Base-by-base conservation (phyloP, 2,797 vertebrate species). In the Melanotaenia pygmaea region DNA sequence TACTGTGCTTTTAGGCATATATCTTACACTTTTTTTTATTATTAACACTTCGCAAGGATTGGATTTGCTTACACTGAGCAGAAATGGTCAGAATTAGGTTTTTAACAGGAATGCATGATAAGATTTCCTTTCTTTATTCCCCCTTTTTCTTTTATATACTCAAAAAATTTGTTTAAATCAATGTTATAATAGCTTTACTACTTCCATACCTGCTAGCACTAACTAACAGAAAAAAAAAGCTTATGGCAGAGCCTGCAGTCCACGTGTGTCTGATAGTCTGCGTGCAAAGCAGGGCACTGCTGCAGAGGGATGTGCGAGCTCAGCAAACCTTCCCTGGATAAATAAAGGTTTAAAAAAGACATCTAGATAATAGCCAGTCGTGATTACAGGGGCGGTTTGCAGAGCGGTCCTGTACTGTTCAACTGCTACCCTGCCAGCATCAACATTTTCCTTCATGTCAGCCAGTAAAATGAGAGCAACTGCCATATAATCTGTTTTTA, bases 401-500 rank as follows among this genome's bases (percentile, higher is more conserved):
- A 24, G 67, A 32, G 14, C 61, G 3, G 65, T 51, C 65, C 72
- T 79, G 77, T 68, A 77, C 72, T 24, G 81, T 62, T 70, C 75
- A 53, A 74, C 77, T 13, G 77, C 75, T 63, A 1, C 51, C 0
- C 64, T 60, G 67, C 81, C 88, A 80, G 79, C 80, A 73, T 86
- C 85, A 85, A 76, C 79, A 74, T 88, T 84, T 86, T 77, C 78
- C 72, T 79, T 61, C 78, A 35, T 26, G 85, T 83, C 86, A 76
- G 80, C 74, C 59, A 70, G 77, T 84, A 86, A 87, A 87, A 90
- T 72, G 87, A 83, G 84, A 90, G 89, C 89, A 86, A 90, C 89
- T 88, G 82, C 83, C 85, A 89, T 71, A 83, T 93, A 93, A 92
- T 92, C 89, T 92, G 89, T 88, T 92, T 92, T 90, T 93, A 93